Conservation (phyloP, 30 jellyfish, hydroid and myxozoan species). For the Rhopilema esculentum region DNA sequence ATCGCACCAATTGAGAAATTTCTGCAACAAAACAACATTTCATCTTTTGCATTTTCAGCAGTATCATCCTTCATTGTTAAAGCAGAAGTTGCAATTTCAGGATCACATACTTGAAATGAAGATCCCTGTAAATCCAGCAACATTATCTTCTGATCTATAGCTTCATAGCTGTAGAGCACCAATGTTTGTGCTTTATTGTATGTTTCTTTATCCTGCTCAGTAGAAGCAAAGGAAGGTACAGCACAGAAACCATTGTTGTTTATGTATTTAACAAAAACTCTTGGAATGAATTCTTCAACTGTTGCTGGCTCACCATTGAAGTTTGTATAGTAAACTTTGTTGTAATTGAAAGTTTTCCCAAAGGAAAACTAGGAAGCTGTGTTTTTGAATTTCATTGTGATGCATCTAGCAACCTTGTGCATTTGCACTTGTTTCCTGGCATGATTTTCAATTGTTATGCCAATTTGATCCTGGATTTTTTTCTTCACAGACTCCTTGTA, state of each 20-base stretch:
- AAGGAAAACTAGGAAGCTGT: not conserved
- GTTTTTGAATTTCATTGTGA: constrained; percentile 14
- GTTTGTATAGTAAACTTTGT: constrained; percentile 7
- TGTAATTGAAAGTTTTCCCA: constrained; percentile 14
- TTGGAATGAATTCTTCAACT: constrained; percentile 36
- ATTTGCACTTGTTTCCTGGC: constrained; percentile 59
- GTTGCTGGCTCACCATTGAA: constrained; percentile 24
- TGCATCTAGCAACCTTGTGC: constrained; percentile 52
- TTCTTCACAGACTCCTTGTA: no score
- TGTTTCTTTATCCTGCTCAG: not conserved
- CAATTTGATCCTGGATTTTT: no score
- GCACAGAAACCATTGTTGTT: constrained; percentile 32
- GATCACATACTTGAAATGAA: not conserved
- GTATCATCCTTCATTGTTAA: not conserved
- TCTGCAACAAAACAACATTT: constrained; percentile 2
- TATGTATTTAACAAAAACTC: constrained; percentile 15
- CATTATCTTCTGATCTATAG: not conserved
- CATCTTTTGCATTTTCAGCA: not conserved
- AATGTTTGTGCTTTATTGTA: no score
- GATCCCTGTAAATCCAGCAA: constrained; percentile 7
- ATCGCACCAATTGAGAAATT: not conserved
- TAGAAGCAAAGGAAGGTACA: not conserved
- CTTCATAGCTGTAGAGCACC: not conserved
- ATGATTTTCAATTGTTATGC: constrained; percentile 13
- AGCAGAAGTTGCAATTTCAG: constrained; percentile 19